Base-by-base conservation (phyloP, 2,797 vertebrate species). In the Taenioides sp. region DNA sequence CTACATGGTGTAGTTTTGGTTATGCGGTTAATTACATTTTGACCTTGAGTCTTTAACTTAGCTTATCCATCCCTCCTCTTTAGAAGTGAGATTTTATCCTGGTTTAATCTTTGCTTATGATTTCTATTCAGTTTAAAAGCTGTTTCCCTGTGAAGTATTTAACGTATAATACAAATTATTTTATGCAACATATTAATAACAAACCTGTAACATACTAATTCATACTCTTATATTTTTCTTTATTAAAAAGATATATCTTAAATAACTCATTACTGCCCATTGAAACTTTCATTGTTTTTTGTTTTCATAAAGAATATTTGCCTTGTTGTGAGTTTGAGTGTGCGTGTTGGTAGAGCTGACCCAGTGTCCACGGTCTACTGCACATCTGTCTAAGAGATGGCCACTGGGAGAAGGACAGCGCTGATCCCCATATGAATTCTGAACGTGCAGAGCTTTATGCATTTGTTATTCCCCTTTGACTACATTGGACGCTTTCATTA, bases 311-410 rank as follows among this genome's bases (percentile, higher is more conserved):
- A n/a, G 60, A 62, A 2, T 60, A 31, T 18, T 31, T 0, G 16
- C 28, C 28, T 27, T 60, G 27, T 28, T 63, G 34, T 14, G 20
- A 22, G 61, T 49, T 47, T 17, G 63, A 65, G 22, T 47, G 54
- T 71, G 63, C 40, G 58, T 83, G 78, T 85, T 74, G 58, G 81
- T 80, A 73, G 69, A 81, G 88, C 66, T 85, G 87, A 89, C 84
- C 86, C 79, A 82, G 78, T 79, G 87, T 73, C 84, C 70, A 75
- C 50, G 75, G 81, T 83, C 80, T 77, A 69, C 79, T 84, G 84
- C 74, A 73, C 84, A 80, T 85, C 81, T 83, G 86, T 81, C 77
- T 78, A 65, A 71, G 67, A 81, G 66, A 69, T 67, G 60, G 75
- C 73, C 37, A 31, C 49, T 74, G 76, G 63, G 63, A 71, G 70